phyloP scores from a whole-genome alignment of 2,113 vertebrate genomes.

The Chiloscyllium plagiosum region DNA sequence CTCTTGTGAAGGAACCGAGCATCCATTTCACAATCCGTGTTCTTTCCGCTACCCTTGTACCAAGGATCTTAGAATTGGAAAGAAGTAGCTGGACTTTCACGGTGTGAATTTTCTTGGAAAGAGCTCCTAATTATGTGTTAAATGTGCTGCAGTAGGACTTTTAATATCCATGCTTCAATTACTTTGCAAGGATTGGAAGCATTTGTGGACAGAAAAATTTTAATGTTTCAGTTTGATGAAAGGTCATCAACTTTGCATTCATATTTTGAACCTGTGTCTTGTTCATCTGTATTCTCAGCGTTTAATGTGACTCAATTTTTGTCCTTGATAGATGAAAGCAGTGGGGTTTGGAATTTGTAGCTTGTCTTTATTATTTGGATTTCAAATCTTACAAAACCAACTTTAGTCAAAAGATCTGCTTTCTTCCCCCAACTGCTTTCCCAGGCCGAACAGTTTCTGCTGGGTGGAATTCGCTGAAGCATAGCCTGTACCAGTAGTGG shows the following conservation, averaged over 20 bases:
- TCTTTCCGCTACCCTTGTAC: neutral
- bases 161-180: neutral
- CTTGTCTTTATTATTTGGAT: neutral
- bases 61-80: neutral
- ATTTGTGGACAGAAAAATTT: no score
- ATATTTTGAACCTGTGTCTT: neutral
- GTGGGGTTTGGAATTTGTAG: neutral
- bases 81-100: neutral
- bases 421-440: neutral
- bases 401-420: neutral
- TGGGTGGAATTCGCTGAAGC: neutral
- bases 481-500: neutral
- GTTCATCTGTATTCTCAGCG: neutral
- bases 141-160: neutral
- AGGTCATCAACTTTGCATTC: no score
- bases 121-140: neutral
- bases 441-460: neutral
- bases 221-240: no score
- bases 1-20: neutral
- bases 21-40: neutral
- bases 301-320: neutral
- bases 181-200: neutral
- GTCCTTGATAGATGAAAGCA: neutral
- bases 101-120: neutral
- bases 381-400: neutral